phyloP scores from a whole-genome alignment of 1,140 invertebrate species.

The Zophobas morio region DNA sequence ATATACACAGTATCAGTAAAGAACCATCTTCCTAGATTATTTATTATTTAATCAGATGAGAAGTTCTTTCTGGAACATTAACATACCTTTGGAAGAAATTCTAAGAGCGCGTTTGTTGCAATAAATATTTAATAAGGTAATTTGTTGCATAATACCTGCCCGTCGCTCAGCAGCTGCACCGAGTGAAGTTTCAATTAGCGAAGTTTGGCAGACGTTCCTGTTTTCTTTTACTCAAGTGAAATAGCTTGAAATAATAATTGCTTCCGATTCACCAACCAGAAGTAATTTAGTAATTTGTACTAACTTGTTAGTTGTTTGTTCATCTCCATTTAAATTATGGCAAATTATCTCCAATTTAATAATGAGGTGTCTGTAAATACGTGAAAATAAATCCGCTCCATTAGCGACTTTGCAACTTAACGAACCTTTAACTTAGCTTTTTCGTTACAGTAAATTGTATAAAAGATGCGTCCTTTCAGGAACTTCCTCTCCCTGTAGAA shows the following conservation, averaged over 20 bases:
- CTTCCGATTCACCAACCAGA: not conserved
- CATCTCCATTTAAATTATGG: not conserved
- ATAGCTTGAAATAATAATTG: not conserved
- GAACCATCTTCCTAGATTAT: no score
- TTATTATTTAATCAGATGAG: no score
- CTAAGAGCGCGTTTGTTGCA: no score
- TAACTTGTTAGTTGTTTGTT: not conserved
- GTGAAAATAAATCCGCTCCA: conserved; percentile 5
- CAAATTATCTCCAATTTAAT: not conserved
- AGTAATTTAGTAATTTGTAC: conserved; percentile 14
- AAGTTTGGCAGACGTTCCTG: not conserved
- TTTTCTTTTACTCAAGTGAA: not conserved
- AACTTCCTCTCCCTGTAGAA: conserved; percentile 5
- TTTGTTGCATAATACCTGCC: not conserved
- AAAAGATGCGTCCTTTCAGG: not conserved
- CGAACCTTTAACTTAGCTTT: not conserved
- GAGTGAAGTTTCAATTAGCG: not conserved
- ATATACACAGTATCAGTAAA: no score
- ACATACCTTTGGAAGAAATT: no score
- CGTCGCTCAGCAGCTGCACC: not conserved
- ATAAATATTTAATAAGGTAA: not conserved
- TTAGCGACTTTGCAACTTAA: not conserved
- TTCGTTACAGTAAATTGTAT: conserved; percentile 4
- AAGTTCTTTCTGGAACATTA: no score
- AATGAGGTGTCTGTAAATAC: conserved; percentile 8